phyloP scores from a whole-genome alignment of 2,113 vertebrate genomes.

The Rhinolophus ferrumequinum region DNA sequence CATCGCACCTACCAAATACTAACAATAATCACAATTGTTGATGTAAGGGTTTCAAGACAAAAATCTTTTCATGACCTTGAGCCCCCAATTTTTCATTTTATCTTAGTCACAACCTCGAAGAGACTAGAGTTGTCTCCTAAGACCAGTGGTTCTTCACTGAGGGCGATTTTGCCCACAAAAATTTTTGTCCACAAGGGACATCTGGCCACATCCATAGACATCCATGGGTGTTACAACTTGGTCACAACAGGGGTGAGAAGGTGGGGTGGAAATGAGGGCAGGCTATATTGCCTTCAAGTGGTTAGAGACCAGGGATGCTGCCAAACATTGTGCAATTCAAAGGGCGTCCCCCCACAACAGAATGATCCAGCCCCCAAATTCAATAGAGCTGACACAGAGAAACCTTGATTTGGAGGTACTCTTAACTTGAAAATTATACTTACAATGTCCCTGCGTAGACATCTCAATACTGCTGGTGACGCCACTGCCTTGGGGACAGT shows the following conservation, averaged over 20 bases:
- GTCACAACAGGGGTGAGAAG: too few relatives aligned
- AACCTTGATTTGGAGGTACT: background rate
- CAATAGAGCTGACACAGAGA: background rate
- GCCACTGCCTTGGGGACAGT: conserved; percentile 46
- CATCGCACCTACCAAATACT: fast-evolving
- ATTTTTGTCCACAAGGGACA: background rate
- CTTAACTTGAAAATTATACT: conserved; percentile 29
- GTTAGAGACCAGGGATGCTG: background rate
- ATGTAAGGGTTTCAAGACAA: background rate
- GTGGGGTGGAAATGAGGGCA: fast-evolving
- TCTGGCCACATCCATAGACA: background rate
- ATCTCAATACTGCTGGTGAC: conserved; percentile 75
- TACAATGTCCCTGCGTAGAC: conserved; percentile 80
- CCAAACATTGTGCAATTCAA: background rate
- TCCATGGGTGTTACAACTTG: background rate
- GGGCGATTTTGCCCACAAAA: background rate
- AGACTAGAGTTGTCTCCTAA: background rate
- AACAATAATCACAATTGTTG: background rate
- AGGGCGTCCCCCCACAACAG: fast-evolving
- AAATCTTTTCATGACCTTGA: background rate
- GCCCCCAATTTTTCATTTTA: background rate
- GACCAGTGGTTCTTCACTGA: background rate
- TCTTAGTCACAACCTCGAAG: background rate
- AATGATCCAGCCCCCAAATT: too few relatives aligned
- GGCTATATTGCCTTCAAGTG: too few relatives aligned